Evolutionary conservation across 1,140 invertebrate species (phyloP), one percentile per base, ranked within the genome.

Genomic region (Notospermus geniculatus): DNA sequence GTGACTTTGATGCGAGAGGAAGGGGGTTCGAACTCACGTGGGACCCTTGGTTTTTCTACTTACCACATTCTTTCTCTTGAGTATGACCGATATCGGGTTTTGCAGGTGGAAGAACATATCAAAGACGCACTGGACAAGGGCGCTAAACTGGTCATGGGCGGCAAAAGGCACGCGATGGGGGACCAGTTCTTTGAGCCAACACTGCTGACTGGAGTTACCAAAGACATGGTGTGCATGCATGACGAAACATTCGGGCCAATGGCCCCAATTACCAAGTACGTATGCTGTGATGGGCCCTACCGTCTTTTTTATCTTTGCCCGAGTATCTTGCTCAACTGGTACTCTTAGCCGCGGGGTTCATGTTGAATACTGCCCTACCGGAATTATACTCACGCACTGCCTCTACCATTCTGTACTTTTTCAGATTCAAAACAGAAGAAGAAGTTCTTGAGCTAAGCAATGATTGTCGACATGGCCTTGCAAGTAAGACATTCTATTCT

Each of bases 221-320:
- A 84, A 22, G 82, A 90, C 28, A 97, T 97, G 90, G 77, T 86
- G 58, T 88, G 95, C 59, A 92, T 90, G 69, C 80, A 83, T 9
- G 91, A 95, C 72, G 97, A 99, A 85, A 91, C 98, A 59, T 99
- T 99, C 84, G 97, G 97, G 0, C 97, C 97, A 0, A 88, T 99
- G 17, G 91, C 90, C 59, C 86, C 90, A 7, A 86, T 95, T 68
- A 86, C 92, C 58, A 92, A 89, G 82, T 87, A 79, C 79, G 70
- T 68, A 28, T 36, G 30, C 29, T 62, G 45, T 9, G 0, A 29
- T n/a, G 32, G 54, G 59, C 23, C 2, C 13, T 60, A 17, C 36
- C 39, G 22, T 54, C 5, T 9, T n/a, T n/a, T n/a, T n/a, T n/a
- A n/a, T n/a, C n/a, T n/a, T n/a, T n/a, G n/a, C n/a, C n/a, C n/a